Evolutionary conservation across 2,888 invertebrate genomes (phyloP), one percentile per base, ranked within the genome.

Genomic region (Microctonus brassicae): DNA sequence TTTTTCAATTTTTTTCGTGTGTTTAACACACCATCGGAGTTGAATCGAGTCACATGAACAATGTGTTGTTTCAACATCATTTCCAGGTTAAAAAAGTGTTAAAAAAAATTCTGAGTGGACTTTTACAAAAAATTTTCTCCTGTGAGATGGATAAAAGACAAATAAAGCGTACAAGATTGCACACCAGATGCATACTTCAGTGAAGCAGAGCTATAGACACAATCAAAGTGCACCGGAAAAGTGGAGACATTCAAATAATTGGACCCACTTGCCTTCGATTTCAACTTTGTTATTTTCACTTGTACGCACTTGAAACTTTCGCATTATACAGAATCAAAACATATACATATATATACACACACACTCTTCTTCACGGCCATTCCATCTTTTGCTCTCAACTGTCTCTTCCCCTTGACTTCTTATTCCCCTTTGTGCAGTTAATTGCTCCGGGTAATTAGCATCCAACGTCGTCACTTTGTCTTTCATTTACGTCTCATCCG

Each of bases 161-260:
- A 34, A 22, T 34, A 34, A 61, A 29, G 47, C 58, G 33, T 29
- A 42, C n/a, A 52, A 47, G 66, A 52, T 53, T 33, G 20, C 55
- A 58, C 60, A 69, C 73, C 74, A 77, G 74, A 77, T 77, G 77
- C 72, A 42, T 39, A 57, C 39, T n/a, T 13, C 39, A 13, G 39
- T 39, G 53, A 26, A 58, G 26, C 75, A 57, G 77, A 69, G 64
- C 76, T n/a, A 83, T n/a, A 83, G 84, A 81, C 79, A 80, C 79
- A 13, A 33, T n/a, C 39, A 81, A 78, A 81, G 80, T 81, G 79
- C 81, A 78, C 81, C 78, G 78, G 77, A n/a, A n/a, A 80, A 83
- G 83, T 83, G 83, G 83, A 83, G 83, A 83, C 81, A 81, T 83
- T 80, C 76, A 77, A 83, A 81, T 83, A 83, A 83, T 83, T 83